Conservation (phyloP, 2,888 invertebrate genomes). For the Toxonevra muliebris region DNA sequence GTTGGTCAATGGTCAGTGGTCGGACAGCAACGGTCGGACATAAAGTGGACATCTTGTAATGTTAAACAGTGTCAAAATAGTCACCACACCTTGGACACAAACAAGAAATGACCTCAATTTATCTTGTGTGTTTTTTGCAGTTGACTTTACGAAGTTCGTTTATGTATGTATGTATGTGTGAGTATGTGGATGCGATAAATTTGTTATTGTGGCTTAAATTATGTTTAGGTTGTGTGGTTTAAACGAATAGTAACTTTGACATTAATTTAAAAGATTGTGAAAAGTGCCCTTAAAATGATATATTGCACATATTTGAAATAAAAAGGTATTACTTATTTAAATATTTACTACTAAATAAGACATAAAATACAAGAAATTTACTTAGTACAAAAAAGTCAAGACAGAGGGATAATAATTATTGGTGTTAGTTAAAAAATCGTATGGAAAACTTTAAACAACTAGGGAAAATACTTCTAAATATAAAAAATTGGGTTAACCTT, state of each 20-base stretch:
- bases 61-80: slow-evolving; percentile 53
- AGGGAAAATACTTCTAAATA: too few species aligned
- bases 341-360: too few species aligned
- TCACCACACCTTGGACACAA: slow-evolving; percentile 47
- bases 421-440: too few species aligned
- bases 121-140: slow-evolving; percentile 51
- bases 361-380: too few species aligned
- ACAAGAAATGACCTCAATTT: slow-evolving; percentile 64
- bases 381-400: too few species aligned
- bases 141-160: neutral
- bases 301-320: too few species aligned
- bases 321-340: too few species aligned
- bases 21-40: slow-evolving; percentile 45
- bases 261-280: slow-evolving; percentile 21
- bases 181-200: slow-evolving; percentile 13
- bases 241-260: slow-evolving; percentile 20
- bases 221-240: slow-evolving; percentile 40
- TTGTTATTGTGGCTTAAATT: slow-evolving; percentile 44
- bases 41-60: slow-evolving; percentile 51
- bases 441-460: too few species aligned
- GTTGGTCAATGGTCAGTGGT: slow-evolving; percentile 45
- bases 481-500: too few species aligned
- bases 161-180: neutral
- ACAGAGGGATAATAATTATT: too few species aligned
- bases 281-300: too few species aligned